Base-by-base conservation (phyloP, 1,140 invertebrate genomes). In the Bombus breviceps region DNA sequence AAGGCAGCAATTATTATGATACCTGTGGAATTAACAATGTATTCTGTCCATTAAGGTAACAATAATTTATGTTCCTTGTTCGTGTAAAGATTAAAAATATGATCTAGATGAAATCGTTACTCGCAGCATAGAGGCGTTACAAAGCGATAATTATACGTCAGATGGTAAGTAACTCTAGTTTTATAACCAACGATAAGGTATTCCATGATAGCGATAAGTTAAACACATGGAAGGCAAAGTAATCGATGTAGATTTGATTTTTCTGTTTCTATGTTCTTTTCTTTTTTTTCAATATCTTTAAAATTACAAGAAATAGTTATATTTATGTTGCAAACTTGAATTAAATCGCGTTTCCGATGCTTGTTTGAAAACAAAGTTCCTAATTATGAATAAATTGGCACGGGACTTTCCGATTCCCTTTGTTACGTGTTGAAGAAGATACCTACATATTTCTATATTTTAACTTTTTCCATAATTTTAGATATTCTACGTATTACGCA, bases 1-100 rank as follows among this genome's bases (percentile, higher is more conserved):
- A 39, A 43, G 41, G 15, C 43, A 71, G 62, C 68, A 66, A 88
- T 83, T 71, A 71, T 57, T 25, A 41, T 39, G 39, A 41, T 76
- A 66, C 79, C 28, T 5, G 10, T 57, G 41, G 41, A 72, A 88
- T 89, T 85, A 88, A 85, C 76, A 39, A 37, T 37, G 41, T 66
- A 82, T 86, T 69, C 66, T 57, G 43, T 68, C 57, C 73, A 87
- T 90, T 66, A 87, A 89, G 81, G 86, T 86, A 89, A 83, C 64
- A 71, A 85, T 86, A 62, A 84, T 87, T 89, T 47, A 72, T 39
- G 71, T 57, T 66, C 25, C 77, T 64, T 43, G 43, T 68, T 66
- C 41, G 37, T 43, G 76, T 57, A 75, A 41, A 66, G 81, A 88
- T 89, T 72, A 68, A 75, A 43, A n/a, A 59, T 59, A 74, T 81